Evolutionary conservation across 2,888 invertebrate genomes (phyloP).

Genomic region (Iselma pallidipennis): DNA sequence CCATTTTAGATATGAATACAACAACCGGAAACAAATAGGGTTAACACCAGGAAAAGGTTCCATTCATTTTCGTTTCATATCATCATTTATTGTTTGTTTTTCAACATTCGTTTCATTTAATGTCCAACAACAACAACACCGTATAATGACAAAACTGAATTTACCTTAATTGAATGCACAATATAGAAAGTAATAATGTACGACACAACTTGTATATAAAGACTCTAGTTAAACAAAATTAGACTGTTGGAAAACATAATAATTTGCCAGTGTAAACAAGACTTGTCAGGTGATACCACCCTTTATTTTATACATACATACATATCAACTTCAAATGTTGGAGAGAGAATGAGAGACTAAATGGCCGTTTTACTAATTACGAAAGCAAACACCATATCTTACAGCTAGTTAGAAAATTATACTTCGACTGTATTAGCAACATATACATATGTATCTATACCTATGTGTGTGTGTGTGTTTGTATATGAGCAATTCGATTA

Average conservation of each 20-base stretch:
- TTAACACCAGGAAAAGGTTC: not conserved
- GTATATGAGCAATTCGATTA: not conserved
- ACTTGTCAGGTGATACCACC: constrained; percentile 30
- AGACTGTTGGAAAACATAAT: constrained; percentile 31
- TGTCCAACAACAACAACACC: not conserved
- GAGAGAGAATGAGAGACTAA: not conserved
- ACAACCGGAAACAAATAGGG: not conserved
- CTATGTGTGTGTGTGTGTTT: not conserved
- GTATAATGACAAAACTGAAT: constrained; percentile 15
- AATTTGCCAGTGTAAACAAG: constrained; percentile 31
- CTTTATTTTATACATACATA: no score
- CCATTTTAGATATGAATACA: not conserved
- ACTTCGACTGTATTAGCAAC: constrained; percentile 13
- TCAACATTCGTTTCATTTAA: not conserved
- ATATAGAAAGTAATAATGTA: constrained; percentile 23
- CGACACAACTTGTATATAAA: constrained; percentile 12
- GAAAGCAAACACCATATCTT: constrained; percentile 23
- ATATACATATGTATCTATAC: not conserved
- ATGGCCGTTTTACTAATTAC: constrained; percentile 25
- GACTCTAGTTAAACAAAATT: constrained; percentile 26
- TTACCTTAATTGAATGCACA: constrained; percentile 23
- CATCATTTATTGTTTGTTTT: not conserved
- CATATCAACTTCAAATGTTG: not conserved
- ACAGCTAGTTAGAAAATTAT: constrained; percentile 12
- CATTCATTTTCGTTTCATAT: not conserved